Conservation (phyloP, 2,113 vertebrate genomes). For the Protobothrops mucrosquamatus region DNA sequence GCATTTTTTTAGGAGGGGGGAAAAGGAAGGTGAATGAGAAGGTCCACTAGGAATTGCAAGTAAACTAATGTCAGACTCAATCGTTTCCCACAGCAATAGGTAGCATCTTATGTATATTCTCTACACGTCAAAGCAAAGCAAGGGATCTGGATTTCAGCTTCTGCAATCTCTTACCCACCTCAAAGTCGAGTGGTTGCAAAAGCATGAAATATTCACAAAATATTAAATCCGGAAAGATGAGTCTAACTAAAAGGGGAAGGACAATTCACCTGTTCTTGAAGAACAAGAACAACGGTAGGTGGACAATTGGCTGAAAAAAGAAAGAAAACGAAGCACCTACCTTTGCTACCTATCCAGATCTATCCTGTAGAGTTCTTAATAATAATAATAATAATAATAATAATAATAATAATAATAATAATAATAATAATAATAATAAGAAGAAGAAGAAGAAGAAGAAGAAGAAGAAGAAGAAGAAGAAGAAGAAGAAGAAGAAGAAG, state of each 20-base stretch:
- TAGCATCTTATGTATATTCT: background rate
- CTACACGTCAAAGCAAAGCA: background rate
- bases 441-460: too few relatives aligned
- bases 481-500: too few relatives aligned
- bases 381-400: too few relatives aligned
- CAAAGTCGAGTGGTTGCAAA: background rate
- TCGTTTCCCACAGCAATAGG: fast-evolving
- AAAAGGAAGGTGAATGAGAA: background rate
- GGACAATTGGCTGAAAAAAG: background rate
- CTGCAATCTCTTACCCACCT: background rate
- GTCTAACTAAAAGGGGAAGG: background rate
- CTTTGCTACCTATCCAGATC: too few relatives aligned
- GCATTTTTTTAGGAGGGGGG: background rate
- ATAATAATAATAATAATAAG: too few relatives aligned
- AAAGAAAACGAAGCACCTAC: background rate
- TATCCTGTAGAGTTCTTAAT: too few relatives aligned
- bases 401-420: too few relatives aligned
- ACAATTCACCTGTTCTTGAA: background rate
- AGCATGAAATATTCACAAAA: background rate
- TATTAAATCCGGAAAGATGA: background rate
- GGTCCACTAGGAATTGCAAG: background rate
- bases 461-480: too few relatives aligned
- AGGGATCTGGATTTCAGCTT: background rate
- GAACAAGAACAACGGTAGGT: background rate
- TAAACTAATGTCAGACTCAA: background rate